A percentile compares a stretch with the other conserved stretches of the same genome.
Evolutionary conservation across 2,113 vertebrate genomes (phyloP).

Genomic region (Syrrhaptes paradoxus): DNA sequence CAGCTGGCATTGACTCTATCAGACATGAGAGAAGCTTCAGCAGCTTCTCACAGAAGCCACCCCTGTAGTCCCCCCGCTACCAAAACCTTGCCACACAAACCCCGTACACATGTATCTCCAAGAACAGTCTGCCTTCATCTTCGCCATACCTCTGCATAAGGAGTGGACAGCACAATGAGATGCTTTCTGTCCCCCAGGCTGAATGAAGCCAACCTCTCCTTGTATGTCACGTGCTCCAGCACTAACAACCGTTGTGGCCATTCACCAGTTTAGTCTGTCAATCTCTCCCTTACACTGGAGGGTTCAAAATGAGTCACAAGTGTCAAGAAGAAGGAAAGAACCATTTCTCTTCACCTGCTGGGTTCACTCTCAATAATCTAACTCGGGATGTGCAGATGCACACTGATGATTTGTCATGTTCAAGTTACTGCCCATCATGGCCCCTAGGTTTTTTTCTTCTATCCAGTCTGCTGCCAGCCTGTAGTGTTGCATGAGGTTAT

Average conservation of each 20-base stretch:
- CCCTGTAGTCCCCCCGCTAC: too few relatives aligned
- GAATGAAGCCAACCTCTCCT: too few relatives aligned
- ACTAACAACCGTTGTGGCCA: neutral
- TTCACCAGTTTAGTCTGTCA: neutral
- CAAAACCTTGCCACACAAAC: too few relatives aligned
- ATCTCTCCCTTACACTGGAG: neutral
- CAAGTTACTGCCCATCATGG: neutral
- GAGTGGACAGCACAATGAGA: too few relatives aligned
- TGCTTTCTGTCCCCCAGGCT: too few relatives aligned
- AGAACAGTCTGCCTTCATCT: too few relatives aligned
- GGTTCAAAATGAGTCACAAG: neutral
- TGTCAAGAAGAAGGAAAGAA: neutral
- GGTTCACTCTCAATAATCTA: neutral
- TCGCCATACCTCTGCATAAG: too few relatives aligned
- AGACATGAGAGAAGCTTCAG: too few relatives aligned
- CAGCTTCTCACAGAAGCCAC: too few relatives aligned
- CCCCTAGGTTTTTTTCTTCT: neutral
- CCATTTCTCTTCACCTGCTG: neutral
- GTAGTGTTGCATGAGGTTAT: neutral
- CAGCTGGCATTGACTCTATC: too few relatives aligned
- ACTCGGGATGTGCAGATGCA: neutral
- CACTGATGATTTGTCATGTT: neutral
- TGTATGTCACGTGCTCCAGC: too few relatives aligned
- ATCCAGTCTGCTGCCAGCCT: neutral
- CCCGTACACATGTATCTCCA: too few relatives aligned